phyloP scores from a whole-genome alignment of 2,888 invertebrate genomes.

The Agapostemon virescens region DNA sequence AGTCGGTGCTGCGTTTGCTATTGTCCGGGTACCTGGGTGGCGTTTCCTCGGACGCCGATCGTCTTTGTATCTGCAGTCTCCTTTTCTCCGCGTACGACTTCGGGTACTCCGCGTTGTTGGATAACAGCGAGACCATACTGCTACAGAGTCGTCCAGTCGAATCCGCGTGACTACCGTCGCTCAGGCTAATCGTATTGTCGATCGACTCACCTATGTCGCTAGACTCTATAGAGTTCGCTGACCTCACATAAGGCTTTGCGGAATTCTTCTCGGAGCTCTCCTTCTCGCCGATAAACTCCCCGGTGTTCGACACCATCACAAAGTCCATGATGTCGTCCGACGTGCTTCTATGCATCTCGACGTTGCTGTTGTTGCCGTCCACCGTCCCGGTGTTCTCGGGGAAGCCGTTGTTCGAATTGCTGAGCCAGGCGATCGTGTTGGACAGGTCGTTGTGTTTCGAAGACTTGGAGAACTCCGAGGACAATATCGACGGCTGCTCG shows the following conservation, averaged over 20 bases:
- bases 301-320: constrained; percentile 71
- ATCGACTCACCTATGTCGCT: constrained; percentile 84
- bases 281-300: constrained; percentile 68
- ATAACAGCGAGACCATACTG: constrained; percentile 84
- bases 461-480: constrained; percentile 24
- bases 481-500: background rate
- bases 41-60: constrained; percentile 85
- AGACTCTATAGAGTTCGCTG: constrained; percentile 86
- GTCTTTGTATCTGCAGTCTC: constrained; percentile 72
- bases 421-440: constrained; percentile 57
- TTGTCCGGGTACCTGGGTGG: constrained; percentile 67
- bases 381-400: constrained; percentile 33
- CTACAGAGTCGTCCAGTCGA: constrained; percentile 77
- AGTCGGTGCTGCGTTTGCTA: constrained; percentile 74
- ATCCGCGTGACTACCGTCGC: constrained; percentile 83
- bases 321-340: constrained; percentile 73
- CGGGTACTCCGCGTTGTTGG: constrained; percentile 84
- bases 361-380: background rate
- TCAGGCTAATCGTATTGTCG: constrained; percentile 83
- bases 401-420: constrained; percentile 48
- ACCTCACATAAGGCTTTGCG: constrained; percentile 76
- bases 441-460: constrained; percentile 49
- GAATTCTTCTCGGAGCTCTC: constrained; percentile 45
- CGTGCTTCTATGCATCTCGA: constrained; percentile 55
- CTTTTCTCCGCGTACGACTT: constrained; percentile 60